Percentiles rank a stretch among this genome's conserved stretches.
These are phyloP conservation scores for Orchesella cincta DNA, from an alignment of 1,140 invertebrate genomes.

Conservation along the genomic window DNA sequence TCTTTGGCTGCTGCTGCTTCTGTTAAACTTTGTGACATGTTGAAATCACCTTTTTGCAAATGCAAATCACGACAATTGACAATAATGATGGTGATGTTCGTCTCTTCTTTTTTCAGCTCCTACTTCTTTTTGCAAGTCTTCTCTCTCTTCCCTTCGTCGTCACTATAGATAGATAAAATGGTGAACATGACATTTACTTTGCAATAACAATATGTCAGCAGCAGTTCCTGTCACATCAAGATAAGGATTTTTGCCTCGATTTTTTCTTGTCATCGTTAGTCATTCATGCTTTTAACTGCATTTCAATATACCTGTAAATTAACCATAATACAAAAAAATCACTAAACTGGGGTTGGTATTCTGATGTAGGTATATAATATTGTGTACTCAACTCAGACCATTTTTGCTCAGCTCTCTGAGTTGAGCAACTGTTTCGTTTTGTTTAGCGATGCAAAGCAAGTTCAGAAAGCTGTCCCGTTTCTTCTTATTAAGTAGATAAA, in stretches of 20 bases:
- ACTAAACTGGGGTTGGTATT: no score
- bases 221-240: conserved; percentile 26
- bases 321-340: no score
- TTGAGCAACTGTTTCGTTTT: no score
- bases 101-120: neutral
- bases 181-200: conserved; percentile 30
- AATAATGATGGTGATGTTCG: neutral
- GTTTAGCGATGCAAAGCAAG: no score
- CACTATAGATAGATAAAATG: neutral
- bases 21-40: neutral
- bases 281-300: neutral
- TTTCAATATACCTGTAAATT: conserved; percentile 24
- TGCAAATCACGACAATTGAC: conserved; percentile 12
- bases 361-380: no score
- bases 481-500: neutral
- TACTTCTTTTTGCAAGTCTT: neutral
- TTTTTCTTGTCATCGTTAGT: neutral
- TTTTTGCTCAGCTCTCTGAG: no score
- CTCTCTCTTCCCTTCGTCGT: neutral
- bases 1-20: conserved; percentile 8
- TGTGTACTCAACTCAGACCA: no score
- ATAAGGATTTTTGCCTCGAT: neutral
- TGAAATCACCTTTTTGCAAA: conserved; percentile 9
- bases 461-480: neutral
- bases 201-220: conserved; percentile 30